Base-by-base conservation (phyloP, 1,140 invertebrate species). In the Megalopta genalis region DNA sequence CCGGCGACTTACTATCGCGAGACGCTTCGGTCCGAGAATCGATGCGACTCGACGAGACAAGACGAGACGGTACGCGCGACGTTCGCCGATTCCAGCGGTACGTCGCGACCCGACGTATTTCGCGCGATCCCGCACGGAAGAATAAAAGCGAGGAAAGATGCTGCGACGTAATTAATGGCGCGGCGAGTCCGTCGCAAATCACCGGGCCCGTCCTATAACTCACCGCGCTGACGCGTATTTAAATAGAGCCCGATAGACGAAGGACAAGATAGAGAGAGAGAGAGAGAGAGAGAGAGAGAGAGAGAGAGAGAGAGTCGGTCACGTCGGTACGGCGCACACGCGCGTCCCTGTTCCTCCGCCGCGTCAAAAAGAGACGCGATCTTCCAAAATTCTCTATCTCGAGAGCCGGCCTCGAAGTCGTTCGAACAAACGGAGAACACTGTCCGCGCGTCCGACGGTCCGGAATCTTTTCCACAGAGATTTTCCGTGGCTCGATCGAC, bases 71-170 rank as follows among this genome's bases (percentile, higher is more conserved):
- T 2, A 32, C 32, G 32, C 32, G 32, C 32, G 32, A 32, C 10
- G 3, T 0, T 10, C 42, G 42, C 42, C 10, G 42, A 46, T 46
- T 16, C 16, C 49, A 52, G 49, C 49, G 46, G 14, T 12, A 14
- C 46, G 49, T 52, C 49, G 49, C 49, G 49, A 21, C 25, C 52
- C 63, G 71, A 49, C 46, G 59, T 77, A 75, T 66, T 75, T 16
- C 68, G 77, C 54, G 32, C 39, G 83, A 52, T 42, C 42, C 69
- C 63, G 54, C 65, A 65, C 25, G 67, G 77, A 37, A 70, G 63
- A 86, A 83, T 79, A 84, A 87, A 87, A 87, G 88, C 90, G 90
- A 91, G 89, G 90, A 91, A 91, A 91, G 90, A 91, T 91, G 90
- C 88, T 90, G 89, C 82, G 67, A 68, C 71, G 84, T 91, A 91